phyloP scores from a whole-genome alignment of 2,113 vertebrate genomes.

The Anarhynchus alexandrinus region DNA sequence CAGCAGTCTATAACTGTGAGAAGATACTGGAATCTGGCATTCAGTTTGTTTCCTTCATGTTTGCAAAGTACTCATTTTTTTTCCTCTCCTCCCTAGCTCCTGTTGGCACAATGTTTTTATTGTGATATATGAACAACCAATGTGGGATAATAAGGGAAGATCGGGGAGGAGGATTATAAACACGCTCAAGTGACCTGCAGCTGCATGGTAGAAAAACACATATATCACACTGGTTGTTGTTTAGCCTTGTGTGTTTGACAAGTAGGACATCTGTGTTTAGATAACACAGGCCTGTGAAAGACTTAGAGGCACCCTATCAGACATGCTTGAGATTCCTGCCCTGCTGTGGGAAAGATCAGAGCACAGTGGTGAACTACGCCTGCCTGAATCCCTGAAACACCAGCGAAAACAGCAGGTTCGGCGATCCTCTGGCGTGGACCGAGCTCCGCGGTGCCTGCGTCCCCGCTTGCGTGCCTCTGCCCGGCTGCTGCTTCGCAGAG shows the following conservation, averaged over 20 bases:
- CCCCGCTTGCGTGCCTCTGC: not conserved
- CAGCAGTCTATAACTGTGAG: not conserved
- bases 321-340: conserved; percentile 1
- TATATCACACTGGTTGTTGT: not conserved
- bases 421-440: not conserved
- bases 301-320: not conserved
- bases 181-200: not conserved
- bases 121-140: not conserved
- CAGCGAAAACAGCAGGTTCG: not conserved
- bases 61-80: not conserved
- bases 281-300: not conserved
- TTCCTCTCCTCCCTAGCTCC: not conserved
- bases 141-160: not conserved
- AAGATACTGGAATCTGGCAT: not conserved
- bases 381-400: not conserved
- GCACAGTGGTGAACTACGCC: not conserved
- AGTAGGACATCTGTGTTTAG: conserved; percentile 45
- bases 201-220: not conserved
- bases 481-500: rapidly evolving
- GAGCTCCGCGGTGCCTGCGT: rapidly evolving
- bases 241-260: conserved; percentile 9
- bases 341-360: not conserved
- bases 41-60: not conserved
- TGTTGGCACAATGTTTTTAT: not conserved
- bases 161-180: not conserved